These are phyloP conservation scores for Chlorops oryzae DNA, from an alignment of 1,140 invertebrate genomes.

Conservation along the genomic window DNA sequence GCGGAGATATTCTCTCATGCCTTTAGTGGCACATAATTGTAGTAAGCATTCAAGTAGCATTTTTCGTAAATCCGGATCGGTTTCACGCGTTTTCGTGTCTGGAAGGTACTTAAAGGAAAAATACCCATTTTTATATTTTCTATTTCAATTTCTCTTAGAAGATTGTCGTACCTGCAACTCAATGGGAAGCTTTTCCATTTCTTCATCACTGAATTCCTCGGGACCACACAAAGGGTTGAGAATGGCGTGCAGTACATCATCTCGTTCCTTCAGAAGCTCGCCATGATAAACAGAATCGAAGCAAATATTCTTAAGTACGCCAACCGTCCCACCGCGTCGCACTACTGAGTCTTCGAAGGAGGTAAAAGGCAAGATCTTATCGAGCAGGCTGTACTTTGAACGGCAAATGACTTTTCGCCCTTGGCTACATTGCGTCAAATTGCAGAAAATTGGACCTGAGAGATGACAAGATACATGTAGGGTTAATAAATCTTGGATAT, in stretches of 20 bases:
- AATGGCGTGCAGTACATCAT: conserved; percentile 73
- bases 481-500: too few relatives aligned
- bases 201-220: conserved; percentile 84
- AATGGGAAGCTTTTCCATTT: conserved; percentile 78
- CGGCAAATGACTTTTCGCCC: conserved; percentile 56
- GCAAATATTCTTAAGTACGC: conserved; percentile 64
- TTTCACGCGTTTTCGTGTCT: conserved; percentile 71
- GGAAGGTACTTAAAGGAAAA: conserved; percentile 62
- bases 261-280: conserved; percentile 66
- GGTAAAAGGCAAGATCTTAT: conserved; percentile 68
- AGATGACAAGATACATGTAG: too few relatives aligned
- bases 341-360: conserved; percentile 63
- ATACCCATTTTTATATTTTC: neutral
- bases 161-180: conserved; percentile 54
- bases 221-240: conserved; percentile 79
- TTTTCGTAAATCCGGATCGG: conserved; percentile 70
- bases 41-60: conserved; percentile 65
- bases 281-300: conserved; percentile 68
- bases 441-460: conserved; percentile 62
- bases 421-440: conserved; percentile 58
- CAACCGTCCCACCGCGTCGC: conserved; percentile 67
- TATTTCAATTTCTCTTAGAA: too few relatives aligned
- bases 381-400: conserved; percentile 50
- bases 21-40: conserved; percentile 69
- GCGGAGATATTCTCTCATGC: conserved; percentile 64